These are phyloP conservation scores for Aporophyla nigra DNA, from an alignment of 2,888 invertebrate species.

Conservation along the genomic window DNA sequence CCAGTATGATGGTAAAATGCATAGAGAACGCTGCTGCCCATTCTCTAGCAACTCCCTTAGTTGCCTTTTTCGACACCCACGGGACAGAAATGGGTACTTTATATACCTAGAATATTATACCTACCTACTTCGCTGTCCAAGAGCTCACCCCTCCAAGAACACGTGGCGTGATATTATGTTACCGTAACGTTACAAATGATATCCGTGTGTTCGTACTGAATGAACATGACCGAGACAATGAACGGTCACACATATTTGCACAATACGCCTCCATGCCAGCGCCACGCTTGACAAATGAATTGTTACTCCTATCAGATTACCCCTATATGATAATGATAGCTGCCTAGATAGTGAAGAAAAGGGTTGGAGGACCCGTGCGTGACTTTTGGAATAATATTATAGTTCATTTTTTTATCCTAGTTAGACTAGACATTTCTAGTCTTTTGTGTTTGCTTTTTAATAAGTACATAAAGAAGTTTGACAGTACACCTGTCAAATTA, in stretches of 20 bases:
- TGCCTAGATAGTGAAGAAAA: not conserved
- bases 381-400: not conserved
- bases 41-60: too few species aligned
- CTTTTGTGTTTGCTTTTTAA: too few species aligned
- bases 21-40: too few species aligned
- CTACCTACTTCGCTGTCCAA: not conserved
- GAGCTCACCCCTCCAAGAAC: not conserved
- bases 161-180: not conserved
- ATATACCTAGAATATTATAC: not conserved
- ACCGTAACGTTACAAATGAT: conserved; percentile 16
- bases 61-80: too few species aligned
- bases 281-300: conserved; percentile 39
- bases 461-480: too few species aligned
- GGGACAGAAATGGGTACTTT: not conserved
- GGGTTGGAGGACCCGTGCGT: not conserved
- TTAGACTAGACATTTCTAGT: too few species aligned
- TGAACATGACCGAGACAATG: conserved; percentile 19
- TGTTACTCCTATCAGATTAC: conserved; percentile 35
- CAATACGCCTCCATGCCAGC: conserved; percentile 27
- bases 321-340: not conserved
- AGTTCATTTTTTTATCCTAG: too few species aligned
- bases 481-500: too few species aligned
- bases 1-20: too few species aligned
- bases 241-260: conserved; percentile 31
- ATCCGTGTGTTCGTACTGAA: not conserved